Percentiles rank a stretch among this genome's conserved stretches.
phyloP scores from a whole-genome alignment of 2,113 vertebrate species.

The Mobula hypostoma region DNA sequence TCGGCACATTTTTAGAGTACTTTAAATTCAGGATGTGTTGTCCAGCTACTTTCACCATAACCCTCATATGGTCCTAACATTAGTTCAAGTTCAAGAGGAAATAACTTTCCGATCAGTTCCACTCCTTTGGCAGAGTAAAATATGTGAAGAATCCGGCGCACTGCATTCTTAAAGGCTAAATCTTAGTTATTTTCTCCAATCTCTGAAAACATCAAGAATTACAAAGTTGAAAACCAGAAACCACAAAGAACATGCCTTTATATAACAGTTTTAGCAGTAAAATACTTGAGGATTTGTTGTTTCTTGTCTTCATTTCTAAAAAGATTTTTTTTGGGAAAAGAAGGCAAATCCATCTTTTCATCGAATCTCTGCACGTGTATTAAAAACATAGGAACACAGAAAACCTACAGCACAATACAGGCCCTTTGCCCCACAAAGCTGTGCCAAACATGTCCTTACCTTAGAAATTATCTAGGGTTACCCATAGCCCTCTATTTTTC shows the following conservation, averaged over 20 bases:
- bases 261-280: neutral
- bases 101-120: neutral
- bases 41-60: neutral
- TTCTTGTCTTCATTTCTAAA: neutral
- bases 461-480: too few species aligned
- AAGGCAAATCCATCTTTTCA: neutral
- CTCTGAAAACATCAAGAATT: neutral
- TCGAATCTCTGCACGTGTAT: too few species aligned
- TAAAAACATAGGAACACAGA: too few species aligned
- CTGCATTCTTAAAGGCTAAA: neutral
- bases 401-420: too few species aligned
- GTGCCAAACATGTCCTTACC: too few species aligned
- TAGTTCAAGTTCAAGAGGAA: neutral
- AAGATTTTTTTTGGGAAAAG: neutral
- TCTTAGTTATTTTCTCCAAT: neutral
- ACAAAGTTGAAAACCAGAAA: neutral
- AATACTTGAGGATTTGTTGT: neutral
- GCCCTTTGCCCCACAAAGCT: too few species aligned
- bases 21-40: neutral
- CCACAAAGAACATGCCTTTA: neutral
- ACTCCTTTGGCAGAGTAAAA: neutral
- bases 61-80: neutral
- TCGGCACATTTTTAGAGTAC: neutral
- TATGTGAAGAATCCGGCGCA: slow-evolving; percentile 22
- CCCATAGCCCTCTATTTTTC: too few species aligned